Conservation (phyloP, 2,888 invertebrate species). For the Epinotia bilunana region DNA sequence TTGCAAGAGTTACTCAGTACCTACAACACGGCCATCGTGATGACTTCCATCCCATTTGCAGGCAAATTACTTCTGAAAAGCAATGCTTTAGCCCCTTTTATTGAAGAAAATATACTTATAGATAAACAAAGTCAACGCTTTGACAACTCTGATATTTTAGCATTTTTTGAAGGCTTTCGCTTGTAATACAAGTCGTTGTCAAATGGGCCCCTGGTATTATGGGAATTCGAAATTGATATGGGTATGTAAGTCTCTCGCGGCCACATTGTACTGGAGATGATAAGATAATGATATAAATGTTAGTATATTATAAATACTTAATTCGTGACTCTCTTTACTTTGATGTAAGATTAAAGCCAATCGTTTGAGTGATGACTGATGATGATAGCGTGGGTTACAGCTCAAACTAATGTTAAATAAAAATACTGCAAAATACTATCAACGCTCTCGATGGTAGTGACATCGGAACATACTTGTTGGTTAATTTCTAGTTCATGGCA, state of each 20-base stretch:
- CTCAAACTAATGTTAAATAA: background rate
- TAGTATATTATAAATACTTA: background rate
- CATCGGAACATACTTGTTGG: background rate
- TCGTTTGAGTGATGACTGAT: slow-evolving; percentile 14
- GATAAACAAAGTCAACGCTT: too few relatives aligned
- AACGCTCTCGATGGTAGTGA: background rate
- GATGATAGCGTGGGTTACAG: slow-evolving; percentile 17
- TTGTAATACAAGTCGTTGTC: too few relatives aligned
- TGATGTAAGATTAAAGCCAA: slow-evolving; percentile 9
- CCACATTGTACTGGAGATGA: background rate
- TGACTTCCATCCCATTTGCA: too few relatives aligned
- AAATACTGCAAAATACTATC: background rate
- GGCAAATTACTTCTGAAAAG: background rate
- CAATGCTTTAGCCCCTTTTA: background rate
- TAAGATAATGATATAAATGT: background rate
- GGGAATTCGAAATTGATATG: too few relatives aligned
- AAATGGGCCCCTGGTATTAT: too few relatives aligned
- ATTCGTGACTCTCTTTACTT: slow-evolving; percentile 2
- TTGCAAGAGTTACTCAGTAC: background rate
- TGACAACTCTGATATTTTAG: too few relatives aligned
- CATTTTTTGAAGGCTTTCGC: too few relatives aligned
- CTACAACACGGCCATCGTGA: too few relatives aligned
- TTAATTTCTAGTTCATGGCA: background rate
- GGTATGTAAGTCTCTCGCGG: too few relatives aligned
- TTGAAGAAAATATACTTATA: too few relatives aligned